Evolutionary conservation across 2,797 vertebrate genomes (phyloP).

Genomic region (Pagetopsis macropterus): DNA sequence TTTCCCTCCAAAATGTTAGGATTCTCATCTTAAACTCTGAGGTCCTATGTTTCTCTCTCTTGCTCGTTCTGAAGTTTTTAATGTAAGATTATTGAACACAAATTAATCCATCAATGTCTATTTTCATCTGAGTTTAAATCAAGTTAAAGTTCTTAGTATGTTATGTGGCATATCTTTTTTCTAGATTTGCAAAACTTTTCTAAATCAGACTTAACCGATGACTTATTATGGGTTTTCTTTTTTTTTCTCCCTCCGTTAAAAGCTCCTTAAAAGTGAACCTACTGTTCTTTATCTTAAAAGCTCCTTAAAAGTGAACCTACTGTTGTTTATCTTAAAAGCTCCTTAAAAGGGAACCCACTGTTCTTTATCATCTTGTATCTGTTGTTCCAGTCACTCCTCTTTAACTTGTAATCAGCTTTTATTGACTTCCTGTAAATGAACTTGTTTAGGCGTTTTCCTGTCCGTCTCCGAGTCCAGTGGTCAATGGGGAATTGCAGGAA

Average conservation of each 20-base stretch:
- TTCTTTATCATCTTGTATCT: background rate
- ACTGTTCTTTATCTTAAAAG: background rate
- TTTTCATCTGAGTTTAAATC: background rate
- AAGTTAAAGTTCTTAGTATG: background rate
- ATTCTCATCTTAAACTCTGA: constrained; percentile 27
- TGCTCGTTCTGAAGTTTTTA: constrained; percentile 4
- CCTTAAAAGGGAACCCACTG: background rate
- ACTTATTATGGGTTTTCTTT: background rate
- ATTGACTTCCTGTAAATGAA: constrained; percentile 46
- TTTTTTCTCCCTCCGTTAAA: background rate
- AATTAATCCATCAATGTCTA: background rate
- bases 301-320: background rate
- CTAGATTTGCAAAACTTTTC: background rate
- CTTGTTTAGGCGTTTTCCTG: constrained; percentile 37
- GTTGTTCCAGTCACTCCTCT: constrained; percentile 11
- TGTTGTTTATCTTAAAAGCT: background rate
- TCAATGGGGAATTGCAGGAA: constrained; percentile 81
- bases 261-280: background rate
- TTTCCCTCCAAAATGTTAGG: constrained; percentile 77
- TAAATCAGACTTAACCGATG: background rate
- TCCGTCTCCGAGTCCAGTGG: constrained; percentile 45
- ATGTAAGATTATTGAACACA: constrained; percentile 14
- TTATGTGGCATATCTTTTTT: background rate
- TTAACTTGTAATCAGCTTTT: constrained; percentile 37
- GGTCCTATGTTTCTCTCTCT: constrained; percentile 7